A percentile compares a stretch with the other conserved stretches of the same genome.
These are phyloP conservation scores for Chitala chitala DNA, from an alignment of 2,113 vertebrate genomes.

Conservation along the genomic window DNA sequence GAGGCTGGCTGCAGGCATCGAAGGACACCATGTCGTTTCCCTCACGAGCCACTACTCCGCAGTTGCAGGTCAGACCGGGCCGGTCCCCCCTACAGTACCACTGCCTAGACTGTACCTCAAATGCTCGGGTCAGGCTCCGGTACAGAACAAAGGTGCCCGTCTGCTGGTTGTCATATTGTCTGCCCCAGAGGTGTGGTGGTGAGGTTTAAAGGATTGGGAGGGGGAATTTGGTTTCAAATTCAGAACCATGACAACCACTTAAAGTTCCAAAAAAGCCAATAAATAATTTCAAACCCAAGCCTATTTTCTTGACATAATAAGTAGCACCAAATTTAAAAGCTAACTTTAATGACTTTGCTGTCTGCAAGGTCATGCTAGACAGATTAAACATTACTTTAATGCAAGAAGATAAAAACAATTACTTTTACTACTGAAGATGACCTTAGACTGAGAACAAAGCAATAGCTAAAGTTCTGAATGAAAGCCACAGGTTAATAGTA, in stretches of 20 bases:
- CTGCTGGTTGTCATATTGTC: slow-evolving; percentile 63
- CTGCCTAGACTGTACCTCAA: slow-evolving; percentile 67
- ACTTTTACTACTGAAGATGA: neutral
- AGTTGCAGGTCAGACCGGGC: slow-evolving; percentile 59
- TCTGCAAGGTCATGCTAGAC: too few species aligned
- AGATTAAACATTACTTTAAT: neutral
- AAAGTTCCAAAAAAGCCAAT: too few species aligned
- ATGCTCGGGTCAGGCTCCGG: slow-evolving; percentile 47
- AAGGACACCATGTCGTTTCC: slow-evolving; percentile 55
- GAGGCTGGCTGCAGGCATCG: slow-evolving; percentile 64
- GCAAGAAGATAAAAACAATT: neutral
- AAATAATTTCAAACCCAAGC: too few species aligned
- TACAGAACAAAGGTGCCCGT: slow-evolving; percentile 68
- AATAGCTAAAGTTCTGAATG: neutral
- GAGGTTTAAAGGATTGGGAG: neutral
- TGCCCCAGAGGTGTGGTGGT: neutral
- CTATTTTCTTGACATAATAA: too few species aligned
- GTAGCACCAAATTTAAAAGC: too few species aligned
- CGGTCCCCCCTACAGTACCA: slow-evolving; percentile 61
- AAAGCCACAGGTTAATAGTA: neutral
- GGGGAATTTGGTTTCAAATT: too few species aligned
- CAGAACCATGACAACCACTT: too few species aligned
- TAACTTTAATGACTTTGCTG: too few species aligned
- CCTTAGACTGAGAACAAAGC: neutral
- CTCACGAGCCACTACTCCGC: slow-evolving; percentile 54